Percentiles rank a stretch among this genome's conserved stretches.
These are phyloP conservation scores for Brachionus sp. DNA, from an alignment of 1,140 invertebrate genomes.

Conservation along the genomic window DNA sequence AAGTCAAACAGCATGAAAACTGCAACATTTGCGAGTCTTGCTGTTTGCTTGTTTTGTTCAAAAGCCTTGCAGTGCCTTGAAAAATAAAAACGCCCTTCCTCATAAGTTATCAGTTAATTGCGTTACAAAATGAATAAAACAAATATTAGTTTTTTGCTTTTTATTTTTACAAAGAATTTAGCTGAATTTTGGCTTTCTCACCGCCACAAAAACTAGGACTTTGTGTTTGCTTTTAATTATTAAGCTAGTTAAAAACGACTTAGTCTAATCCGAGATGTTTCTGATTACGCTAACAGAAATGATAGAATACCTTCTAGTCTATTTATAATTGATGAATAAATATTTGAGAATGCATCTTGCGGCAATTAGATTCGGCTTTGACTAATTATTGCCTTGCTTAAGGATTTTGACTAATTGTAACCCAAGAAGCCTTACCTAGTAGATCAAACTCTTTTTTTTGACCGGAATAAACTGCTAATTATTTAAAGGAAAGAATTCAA, in stretches of 20 bases:
- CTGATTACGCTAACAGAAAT: not conserved
- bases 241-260: constrained; percentile 3
- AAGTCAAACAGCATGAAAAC: constrained; percentile 40
- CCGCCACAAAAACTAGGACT: not conserved
- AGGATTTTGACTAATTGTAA: constrained; percentile 10
- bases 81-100: not conserved
- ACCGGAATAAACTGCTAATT: constrained; percentile 9
- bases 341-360: not conserved
- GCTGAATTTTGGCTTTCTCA: not conserved
- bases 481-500: not conserved
- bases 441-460: not conserved
- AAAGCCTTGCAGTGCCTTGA: not conserved
- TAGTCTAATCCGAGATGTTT: not conserved
- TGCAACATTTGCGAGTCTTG: constrained; percentile 7
- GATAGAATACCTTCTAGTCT: constrained; percentile 26
- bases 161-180: not conserved
- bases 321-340: not conserved
- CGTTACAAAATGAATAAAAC: constrained; percentile 2
- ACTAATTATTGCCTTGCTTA: not conserved
- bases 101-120: constrained; percentile 19
- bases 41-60: not conserved
- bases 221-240: constrained; percentile 25
- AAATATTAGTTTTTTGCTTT: constrained; percentile 4
- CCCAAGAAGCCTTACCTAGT: not conserved
- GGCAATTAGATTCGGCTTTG: constrained; percentile 18